Evolutionary conservation across 2,888 invertebrate genomes (phyloP), one percentile per base, ranked within the genome.

Genomic region (Adelphocoris suturalis): DNA sequence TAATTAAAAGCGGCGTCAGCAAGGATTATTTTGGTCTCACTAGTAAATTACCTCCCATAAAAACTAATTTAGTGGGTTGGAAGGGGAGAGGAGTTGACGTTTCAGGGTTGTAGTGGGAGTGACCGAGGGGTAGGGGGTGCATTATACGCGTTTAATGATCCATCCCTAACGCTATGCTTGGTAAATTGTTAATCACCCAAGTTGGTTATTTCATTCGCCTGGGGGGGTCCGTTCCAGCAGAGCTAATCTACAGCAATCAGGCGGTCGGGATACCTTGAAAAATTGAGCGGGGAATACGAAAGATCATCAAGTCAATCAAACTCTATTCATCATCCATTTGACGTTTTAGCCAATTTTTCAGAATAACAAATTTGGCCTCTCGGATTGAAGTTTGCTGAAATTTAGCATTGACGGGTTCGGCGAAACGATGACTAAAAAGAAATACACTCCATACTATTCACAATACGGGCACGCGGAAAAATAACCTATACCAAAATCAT

Each of bases 111-210:
- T 37, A 9, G 11, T 19, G 5, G 37, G n/a, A 47, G n/a, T 47
- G 37, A 46, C 78, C 46, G 14, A 14, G 78, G 78, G 37, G 23
- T 28, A 28, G 28, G 46, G 78, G 78, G 28, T 47, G 46, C 47
- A 78, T 78, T 78, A 78, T 78, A 78, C 78, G 78, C 47, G 78
- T 78, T 78, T 78, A 78, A 78, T 76, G 76, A 76, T 76, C 76
- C 76, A 28, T 76, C 76, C 28, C 76, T 76, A 28, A 76, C 76
- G 76, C 28, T 76, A 28, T 37, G 78, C 78, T 78, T 19, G 78
- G 78, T 78, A 78, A 78, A 78, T 78, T 37, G 78, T 78, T 78
- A 78, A 78, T 78, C 78, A 78, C 37, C 78, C 37, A 47, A 78
- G 78, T 46, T 46, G 78, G 19, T 27, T 78, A 78, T 78, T 78